Evolutionary conservation across 2,888 invertebrate genomes (phyloP), one percentile per base, ranked within the genome.

Genomic region (Pseudoips prasinana): DNA sequence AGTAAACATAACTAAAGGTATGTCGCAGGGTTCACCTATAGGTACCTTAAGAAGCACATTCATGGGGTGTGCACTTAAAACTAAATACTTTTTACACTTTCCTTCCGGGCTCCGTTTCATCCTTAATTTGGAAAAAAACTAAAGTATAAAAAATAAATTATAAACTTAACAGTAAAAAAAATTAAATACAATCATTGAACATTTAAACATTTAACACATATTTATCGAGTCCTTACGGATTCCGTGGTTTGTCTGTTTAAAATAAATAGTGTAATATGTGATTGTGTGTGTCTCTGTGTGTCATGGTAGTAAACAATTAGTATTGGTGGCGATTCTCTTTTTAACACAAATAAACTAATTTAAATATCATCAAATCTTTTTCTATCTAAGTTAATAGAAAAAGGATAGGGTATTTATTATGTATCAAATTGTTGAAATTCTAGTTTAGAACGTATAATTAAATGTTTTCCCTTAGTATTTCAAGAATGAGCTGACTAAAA

Each of bases 61-160:
- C 82, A 87, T 86, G 88, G 82, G 74, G 70, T 83, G 88, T 87
- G 88, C 87, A 80, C 85, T 85, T 86, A 86, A 64, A 55, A 73
- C 79, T 80, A 71, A 5, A 20, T 51, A 52, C 34, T 46, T 48
- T 60, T 66, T 69, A 60, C 63, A 59, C 65, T 68, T 75, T 71
- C 78, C 77, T 83, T 80, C 82, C 80, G 84, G 83, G 82, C 83
- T 85, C 86, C 84, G 74, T 76, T 70, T 66, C 56, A 70, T 65
- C 58, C 53, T 61, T 61, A 40, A 39, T 59, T 60, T 56, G 33
- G n/a, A 20, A 49, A 50, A 47, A 55, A 58, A 59, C 55, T 51
- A 58, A 65, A 56, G 51, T 55, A 68, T 64, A 64, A 62, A 60
- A 53, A 62, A 60, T 55, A 57, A 55, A 50, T 51, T 35, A 47